Conservation (phyloP, 1,140 invertebrate genomes). For the Neuroterus valhalla region DNA sequence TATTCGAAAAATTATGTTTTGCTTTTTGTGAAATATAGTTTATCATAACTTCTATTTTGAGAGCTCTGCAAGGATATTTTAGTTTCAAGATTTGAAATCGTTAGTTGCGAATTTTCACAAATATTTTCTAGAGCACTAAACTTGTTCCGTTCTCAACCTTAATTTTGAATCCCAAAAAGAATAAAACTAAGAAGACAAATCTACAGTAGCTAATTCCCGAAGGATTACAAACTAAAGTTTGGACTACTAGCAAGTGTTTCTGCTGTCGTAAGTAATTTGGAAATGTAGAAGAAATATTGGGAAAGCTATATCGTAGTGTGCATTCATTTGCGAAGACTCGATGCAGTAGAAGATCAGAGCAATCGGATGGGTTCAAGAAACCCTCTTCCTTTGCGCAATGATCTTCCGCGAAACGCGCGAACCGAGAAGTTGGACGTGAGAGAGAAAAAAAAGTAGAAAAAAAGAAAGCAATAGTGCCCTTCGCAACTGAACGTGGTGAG, state of each 20-base stretch:
- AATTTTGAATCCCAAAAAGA: too few species aligned
- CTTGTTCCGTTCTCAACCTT: too few species aligned
- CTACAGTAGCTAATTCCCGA: neutral
- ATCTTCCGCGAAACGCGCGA: slow-evolving; percentile 12
- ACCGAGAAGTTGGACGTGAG: neutral
- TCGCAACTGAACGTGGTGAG: neutral
- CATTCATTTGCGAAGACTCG: slow-evolving; percentile 1
- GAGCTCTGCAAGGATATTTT: too few species aligned
- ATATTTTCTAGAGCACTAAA: too few species aligned
- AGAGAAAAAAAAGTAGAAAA: neutral
- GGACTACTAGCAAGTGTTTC: neutral
- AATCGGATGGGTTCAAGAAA: slow-evolving; percentile 16
- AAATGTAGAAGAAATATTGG: neutral
- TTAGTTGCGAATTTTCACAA: too few species aligned
- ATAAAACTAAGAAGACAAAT: neutral
- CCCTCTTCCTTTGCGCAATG: slow-evolving; percentile 9
- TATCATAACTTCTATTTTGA: too few species aligned
- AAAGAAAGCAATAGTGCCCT: too few species aligned
- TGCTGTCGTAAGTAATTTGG: neutral
- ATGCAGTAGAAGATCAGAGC: slow-evolving; percentile 11
- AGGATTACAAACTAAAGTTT: neutral
- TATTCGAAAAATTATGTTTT: neutral
- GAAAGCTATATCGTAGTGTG: neutral
- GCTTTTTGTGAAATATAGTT: neutral
- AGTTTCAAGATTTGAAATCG: too few species aligned